Evolutionary conservation across 2,888 invertebrate species (phyloP).

Genomic region (Choristoneura rosaceana): DNA sequence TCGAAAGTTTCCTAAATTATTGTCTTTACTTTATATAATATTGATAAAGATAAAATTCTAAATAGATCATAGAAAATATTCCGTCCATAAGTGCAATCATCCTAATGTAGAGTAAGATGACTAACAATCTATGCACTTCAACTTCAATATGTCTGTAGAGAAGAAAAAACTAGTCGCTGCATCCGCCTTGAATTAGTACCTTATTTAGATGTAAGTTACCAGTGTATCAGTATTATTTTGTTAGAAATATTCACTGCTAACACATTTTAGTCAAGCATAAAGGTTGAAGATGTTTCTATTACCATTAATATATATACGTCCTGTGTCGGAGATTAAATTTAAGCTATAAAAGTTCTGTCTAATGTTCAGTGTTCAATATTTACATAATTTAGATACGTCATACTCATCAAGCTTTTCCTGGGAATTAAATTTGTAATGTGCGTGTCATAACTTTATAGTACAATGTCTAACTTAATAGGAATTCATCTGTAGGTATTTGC

Average conservation of each 20-base stretch:
- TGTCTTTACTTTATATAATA: conserved; percentile 13
- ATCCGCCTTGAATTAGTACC: conserved; percentile 27
- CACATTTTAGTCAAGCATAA: not conserved
- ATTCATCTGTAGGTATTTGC: not conserved
- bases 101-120: conserved; percentile 8
- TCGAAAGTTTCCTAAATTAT: conserved; percentile 17
- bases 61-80: conserved; percentile 16
- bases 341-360: too few species aligned
- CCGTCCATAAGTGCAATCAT: conserved; percentile 18
- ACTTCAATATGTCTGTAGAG: conserved; percentile 14
- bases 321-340: too few species aligned
- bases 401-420: not conserved
- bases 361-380: too few species aligned
- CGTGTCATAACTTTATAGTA: not conserved
- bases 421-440: not conserved
- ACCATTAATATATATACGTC: too few species aligned
- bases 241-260: not conserved
- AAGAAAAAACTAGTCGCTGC: conserved; percentile 27
- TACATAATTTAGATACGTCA: not conserved
- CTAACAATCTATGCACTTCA: conserved; percentile 25
- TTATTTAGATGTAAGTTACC: conserved; percentile 13
- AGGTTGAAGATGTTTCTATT: not conserved
- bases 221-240: not conserved
- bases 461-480: not conserved
- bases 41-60: conserved; percentile 3